Conservation (phyloP, 1,140 invertebrate species). For the Pachypeltis micranthus region DNA sequence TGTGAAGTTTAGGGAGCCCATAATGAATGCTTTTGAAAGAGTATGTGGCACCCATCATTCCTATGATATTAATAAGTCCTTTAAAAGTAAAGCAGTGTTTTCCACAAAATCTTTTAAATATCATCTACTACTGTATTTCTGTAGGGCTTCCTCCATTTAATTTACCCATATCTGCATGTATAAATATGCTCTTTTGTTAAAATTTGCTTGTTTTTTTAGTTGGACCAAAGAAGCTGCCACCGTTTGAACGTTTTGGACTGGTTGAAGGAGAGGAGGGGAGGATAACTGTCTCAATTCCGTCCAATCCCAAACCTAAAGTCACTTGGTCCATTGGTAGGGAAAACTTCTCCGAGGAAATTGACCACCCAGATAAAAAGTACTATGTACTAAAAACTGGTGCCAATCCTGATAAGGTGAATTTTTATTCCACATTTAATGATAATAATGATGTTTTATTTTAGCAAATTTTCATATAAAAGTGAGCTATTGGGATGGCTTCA, state of each 20-base stretch:
- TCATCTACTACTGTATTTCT: background rate
- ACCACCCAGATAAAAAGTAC: slow-evolving; percentile 29
- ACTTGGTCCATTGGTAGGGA: slow-evolving; percentile 51
- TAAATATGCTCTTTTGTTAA: background rate
- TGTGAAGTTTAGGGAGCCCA: too few relatives aligned
- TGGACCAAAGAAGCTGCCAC: slow-evolving; percentile 41
- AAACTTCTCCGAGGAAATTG: slow-evolving; percentile 40
- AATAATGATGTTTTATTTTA: too few relatives aligned
- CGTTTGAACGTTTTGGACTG: slow-evolving; percentile 53
- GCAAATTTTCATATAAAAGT: too few relatives aligned
- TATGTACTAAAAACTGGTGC: background rate
- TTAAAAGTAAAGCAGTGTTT: too few relatives aligned
- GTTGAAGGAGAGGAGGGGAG: slow-evolving; percentile 51
- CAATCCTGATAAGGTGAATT: background rate
- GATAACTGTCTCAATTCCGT: slow-evolving; percentile 52
- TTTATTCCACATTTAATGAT: too few relatives aligned
- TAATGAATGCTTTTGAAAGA: too few relatives aligned
- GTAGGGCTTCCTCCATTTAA: too few relatives aligned
- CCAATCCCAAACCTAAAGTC: slow-evolving; percentile 51
- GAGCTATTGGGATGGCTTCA: too few relatives aligned
- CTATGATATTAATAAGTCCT: too few relatives aligned
- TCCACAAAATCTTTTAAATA: slow-evolving; percentile 4
- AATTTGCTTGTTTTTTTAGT: slow-evolving; percentile 36
- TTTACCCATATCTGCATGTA: too few relatives aligned
- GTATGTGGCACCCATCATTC: too few relatives aligned